These are phyloP conservation scores for Alcedo atthis DNA, from an alignment of 2,797 vertebrate species.

Conservation along the genomic window DNA sequence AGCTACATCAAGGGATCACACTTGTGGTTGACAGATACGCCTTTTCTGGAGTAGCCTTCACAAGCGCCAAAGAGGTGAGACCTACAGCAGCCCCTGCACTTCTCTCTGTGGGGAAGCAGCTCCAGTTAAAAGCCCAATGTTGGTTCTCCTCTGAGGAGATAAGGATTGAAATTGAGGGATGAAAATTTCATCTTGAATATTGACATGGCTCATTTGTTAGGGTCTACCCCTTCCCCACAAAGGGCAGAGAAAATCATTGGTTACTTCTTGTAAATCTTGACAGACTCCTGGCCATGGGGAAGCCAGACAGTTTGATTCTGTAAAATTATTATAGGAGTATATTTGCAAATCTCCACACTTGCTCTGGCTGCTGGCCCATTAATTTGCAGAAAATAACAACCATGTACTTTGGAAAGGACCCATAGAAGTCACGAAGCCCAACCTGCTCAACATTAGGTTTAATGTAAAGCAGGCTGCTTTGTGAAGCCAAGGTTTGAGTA, in stretches of 20 bases:
- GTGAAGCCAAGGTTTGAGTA: background rate
- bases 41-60: slow-evolving; percentile 96
- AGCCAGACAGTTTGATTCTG: background rate
- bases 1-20: slow-evolving; percentile 86
- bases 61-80: slow-evolving; percentile 89
- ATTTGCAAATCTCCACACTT: background rate
- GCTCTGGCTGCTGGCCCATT: background rate
- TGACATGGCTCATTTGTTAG: background rate
- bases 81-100: background rate
- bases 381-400: background rate
- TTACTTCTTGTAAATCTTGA: background rate
- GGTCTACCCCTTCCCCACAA: background rate
- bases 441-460: background rate
- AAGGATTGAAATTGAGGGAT: background rate
- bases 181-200: background rate
- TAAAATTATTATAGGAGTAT: background rate
- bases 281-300: background rate
- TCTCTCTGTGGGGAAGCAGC: background rate
- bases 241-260: background rate
- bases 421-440: background rate
- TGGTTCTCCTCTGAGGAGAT: background rate
- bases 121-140: background rate
- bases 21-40: slow-evolving; percentile 93
- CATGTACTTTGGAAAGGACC: rapidly evolving
- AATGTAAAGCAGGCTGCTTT: background rate